Base-by-base conservation (phyloP, 2,888 invertebrate genomes). In the Agriopis leucophaearia region DNA sequence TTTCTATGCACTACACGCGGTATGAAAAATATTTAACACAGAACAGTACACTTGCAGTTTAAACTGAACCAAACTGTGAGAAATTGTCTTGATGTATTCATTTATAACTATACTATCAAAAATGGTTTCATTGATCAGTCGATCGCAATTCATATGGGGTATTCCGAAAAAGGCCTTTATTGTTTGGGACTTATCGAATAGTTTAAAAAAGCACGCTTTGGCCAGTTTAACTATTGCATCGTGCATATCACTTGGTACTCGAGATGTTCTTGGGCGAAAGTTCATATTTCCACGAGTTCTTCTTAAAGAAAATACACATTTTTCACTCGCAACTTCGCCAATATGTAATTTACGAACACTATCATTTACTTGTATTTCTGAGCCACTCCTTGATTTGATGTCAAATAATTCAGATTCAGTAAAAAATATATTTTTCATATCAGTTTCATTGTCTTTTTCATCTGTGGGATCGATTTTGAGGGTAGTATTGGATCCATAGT, bases 251-350 rank as follows among this genome's bases (percentile, higher is more conserved):
- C 16, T 38, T 36, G 47, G 63, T 10, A 48, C 54, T 18, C 56
- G 59, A 42, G 40, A n/a, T 27, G n/a, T 60, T 35, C 40, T 60
- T 15, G 52, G 51, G 40, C 13, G 7, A 12, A 67, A 64, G 18
- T 71, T 66, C n/a, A 60, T 64, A 36, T 75, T 64, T 56, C 73
- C 64, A 40, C 54, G 55, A 71, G 64, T 71, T 74, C 72, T 66
- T 57, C 56, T 69, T 56, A 71, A 13, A 27, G 56, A 61, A 55
- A 64, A 18, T 50, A 71, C n/a, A 56, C 50, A 44, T 38, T 66
- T 45, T 64, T 69, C 35, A 51, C 66, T 64, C 12, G 64, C 12
- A 51, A 71, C 50, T 16, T 72, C 64, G 42, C 69, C 63, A 48
- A 72, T 66, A 7, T 71, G 72, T 16, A 71, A 45, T 10, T 65